Evolutionary conservation across 2,888 invertebrate genomes (phyloP).

Genomic region (Acleris emargana): DNA sequence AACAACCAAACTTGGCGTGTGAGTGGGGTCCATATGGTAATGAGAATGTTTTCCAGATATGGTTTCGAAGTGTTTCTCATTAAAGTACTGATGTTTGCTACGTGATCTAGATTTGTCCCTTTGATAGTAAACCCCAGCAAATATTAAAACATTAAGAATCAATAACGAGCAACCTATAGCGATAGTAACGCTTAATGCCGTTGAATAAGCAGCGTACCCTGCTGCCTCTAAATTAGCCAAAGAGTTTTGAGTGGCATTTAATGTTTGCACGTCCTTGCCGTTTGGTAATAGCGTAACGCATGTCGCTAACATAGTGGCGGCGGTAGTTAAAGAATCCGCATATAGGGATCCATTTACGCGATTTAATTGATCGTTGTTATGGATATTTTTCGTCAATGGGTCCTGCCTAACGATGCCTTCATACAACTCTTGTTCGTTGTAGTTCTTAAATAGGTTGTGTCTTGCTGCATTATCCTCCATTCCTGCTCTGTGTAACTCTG

Average conservation of each 20-base stretch:
- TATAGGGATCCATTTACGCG: constrained; percentile 76
- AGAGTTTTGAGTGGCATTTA: constrained; percentile 86
- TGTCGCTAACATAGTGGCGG: constrained; percentile 88
- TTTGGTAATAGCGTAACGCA: constrained; percentile 86
- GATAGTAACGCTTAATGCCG: constrained; percentile 90
- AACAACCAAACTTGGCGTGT: constrained; percentile 91
- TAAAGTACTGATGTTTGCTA: constrained; percentile 88
- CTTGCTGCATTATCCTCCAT: constrained; percentile 94
- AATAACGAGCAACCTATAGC: constrained; percentile 92
- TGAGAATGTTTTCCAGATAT: constrained; percentile 91
- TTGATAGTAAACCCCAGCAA: constrained; percentile 93
- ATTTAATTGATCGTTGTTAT: constrained; percentile 84
- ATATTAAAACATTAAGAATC: constrained; percentile 92
- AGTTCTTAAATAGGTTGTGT: constrained; percentile 95
- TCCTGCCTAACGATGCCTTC: constrained; percentile 95
- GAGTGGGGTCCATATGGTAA: constrained; percentile 89
- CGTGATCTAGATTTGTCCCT: constrained; percentile 87
- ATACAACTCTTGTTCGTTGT: constrained; percentile 94
- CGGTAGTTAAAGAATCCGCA: constrained; percentile 86
- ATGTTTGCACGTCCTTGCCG: constrained; percentile 77
- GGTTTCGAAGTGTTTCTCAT: constrained; percentile 88
- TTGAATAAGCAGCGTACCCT: constrained; percentile 89
- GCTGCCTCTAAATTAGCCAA: constrained; percentile 91
- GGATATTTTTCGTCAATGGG: constrained; percentile 87
- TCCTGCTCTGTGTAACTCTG: constrained; percentile 93